These are phyloP conservation scores for Engraulis encrasicolus DNA, from an alignment of 2,113 vertebrate genomes.

Conservation along the genomic window DNA sequence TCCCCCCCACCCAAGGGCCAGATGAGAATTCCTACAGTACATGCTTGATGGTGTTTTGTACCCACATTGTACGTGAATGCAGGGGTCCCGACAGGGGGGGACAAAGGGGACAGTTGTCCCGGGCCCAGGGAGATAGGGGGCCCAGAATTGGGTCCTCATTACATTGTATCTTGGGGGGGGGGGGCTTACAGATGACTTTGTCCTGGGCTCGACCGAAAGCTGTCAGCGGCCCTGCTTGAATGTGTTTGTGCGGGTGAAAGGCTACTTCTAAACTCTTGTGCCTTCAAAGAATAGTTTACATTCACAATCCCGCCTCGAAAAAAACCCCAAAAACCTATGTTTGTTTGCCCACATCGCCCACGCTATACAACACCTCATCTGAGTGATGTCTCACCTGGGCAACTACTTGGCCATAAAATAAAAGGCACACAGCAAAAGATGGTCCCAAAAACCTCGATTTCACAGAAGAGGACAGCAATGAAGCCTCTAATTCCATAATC, in stretches of 20 bases:
- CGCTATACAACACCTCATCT: not conserved
- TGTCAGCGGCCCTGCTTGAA: too few species aligned
- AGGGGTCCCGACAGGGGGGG: too few species aligned
- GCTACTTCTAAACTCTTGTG: not conserved
- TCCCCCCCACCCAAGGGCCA: not conserved
- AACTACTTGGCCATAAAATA: not conserved
- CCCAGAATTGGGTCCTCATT: too few species aligned
- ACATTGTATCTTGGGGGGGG: too few species aligned
- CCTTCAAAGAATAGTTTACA: not conserved
- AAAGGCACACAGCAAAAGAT: not conserved
- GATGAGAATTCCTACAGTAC: constrained; percentile 49
- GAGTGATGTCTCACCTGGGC: not conserved
- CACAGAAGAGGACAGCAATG: not conserved
- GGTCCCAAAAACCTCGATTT: not conserved
- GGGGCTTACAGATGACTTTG: too few species aligned
- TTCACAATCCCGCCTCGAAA: not conserved
- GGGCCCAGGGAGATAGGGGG: too few species aligned
- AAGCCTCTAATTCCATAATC: not conserved
- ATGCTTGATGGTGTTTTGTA: constrained; percentile 48
- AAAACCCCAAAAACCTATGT: too few species aligned
- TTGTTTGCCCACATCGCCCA: not conserved
- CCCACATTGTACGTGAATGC: constrained; percentile 34
- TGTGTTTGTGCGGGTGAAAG: not conserved
- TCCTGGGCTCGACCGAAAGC: too few species aligned
- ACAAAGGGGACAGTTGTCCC: too few species aligned